phyloP scores from a whole-genome alignment of 2,797 vertebrate genomes.

The Falco berigora region DNA sequence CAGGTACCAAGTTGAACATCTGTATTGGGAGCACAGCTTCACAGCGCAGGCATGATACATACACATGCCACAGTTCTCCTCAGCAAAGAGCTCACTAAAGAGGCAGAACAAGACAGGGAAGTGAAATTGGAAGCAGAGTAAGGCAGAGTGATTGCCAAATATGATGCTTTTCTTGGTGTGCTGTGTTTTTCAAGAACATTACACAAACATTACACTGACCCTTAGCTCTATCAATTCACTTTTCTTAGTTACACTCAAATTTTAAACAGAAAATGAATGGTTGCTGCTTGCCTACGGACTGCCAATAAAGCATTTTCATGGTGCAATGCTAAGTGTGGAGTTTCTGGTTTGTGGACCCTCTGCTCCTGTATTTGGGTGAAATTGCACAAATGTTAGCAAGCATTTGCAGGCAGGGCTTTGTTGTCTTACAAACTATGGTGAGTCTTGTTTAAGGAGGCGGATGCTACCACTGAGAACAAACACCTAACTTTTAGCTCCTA shows the following conservation, averaged over 20 bases:
- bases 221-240: neutral
- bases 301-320: neutral
- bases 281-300: neutral
- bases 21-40: neutral
- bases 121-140: neutral
- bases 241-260: neutral
- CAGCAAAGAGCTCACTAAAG: neutral
- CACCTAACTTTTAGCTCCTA: neutral
- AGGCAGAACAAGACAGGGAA: neutral
- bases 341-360: neutral
- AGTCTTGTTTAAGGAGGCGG: neutral
- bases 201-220: neutral
- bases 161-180: neutral
- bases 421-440: neutral
- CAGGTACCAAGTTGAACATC: neutral
- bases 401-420: neutral
- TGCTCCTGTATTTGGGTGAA: neutral
- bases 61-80: neutral
- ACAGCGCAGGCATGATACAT: neutral
- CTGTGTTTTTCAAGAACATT: neutral
- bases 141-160: neutral
- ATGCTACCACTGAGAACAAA: neutral
- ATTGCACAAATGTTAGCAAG: neutral
- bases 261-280: neutral
- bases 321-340: neutral